A percentile compares a stretch with the other conserved stretches of the same genome.
Conservation (phyloP, 1,140 invertebrate genomes). For the Drosophila saltans region DNA sequence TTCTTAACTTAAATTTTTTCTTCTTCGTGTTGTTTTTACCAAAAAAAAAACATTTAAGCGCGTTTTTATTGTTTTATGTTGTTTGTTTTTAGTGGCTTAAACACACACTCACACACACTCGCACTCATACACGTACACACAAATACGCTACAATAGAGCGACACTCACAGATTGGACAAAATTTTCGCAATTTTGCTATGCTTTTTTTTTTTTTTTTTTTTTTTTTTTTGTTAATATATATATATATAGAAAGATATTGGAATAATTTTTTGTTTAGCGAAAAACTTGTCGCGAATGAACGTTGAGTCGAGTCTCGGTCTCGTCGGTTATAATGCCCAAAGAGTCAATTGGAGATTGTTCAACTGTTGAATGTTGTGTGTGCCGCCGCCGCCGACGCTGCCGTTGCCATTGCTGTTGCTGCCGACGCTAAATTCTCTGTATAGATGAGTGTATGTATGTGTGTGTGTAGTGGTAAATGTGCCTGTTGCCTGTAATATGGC, state of each 20-base stretch:
- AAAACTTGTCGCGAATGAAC: constrained; percentile 79
- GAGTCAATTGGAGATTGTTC: constrained; percentile 81
- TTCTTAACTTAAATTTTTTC: constrained; percentile 53
- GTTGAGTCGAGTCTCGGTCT: constrained; percentile 49
- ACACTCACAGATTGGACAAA: constrained; percentile 6
- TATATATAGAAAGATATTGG: neutral
- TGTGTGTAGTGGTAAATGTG: constrained; percentile 52
- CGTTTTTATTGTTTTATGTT: constrained; percentile 49
- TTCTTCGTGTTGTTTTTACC: constrained; percentile 50
- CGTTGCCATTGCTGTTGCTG: constrained; percentile 36
- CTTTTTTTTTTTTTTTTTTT: constrained; percentile 3
- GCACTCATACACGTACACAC: too few relatives aligned
- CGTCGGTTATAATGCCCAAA: constrained; percentile 80
- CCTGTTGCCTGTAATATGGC: constrained; percentile 30
- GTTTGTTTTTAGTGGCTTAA: constrained; percentile 27
- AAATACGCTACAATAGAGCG: neutral
- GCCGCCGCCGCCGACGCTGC: constrained; percentile 35
- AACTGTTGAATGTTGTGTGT: constrained; percentile 73
- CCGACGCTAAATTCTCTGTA: constrained; percentile 21
- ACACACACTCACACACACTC: constrained; percentile 9
- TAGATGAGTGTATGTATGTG: constrained; percentile 10
- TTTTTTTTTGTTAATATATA: neutral
- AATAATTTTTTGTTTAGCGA: constrained; percentile 56
- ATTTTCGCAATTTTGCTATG: neutral
- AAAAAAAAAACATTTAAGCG: constrained; percentile 53